Evolutionary conservation across 2,888 invertebrate species (phyloP), one percentile per base, ranked within the genome.

Genomic region (Epinotia bilunana): DNA sequence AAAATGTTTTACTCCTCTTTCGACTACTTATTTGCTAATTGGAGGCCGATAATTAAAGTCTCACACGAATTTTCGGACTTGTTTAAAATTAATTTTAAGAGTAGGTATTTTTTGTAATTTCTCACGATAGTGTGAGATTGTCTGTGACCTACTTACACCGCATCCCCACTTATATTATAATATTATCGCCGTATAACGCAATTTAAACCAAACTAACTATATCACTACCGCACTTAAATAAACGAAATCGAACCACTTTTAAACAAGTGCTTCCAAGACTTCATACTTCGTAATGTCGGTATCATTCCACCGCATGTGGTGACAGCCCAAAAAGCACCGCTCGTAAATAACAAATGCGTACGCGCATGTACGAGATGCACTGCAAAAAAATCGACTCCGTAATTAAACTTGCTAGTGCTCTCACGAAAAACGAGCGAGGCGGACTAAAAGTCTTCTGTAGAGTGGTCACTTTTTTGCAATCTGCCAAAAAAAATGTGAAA

Each of bases 271-370:
- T 76, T 76, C 77, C 73, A 76, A 73, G 71, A 64, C 58, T 69
- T 81, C 84, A 85, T 85, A 83, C 80, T 80, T 81, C 83, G 81
- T 81, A 85, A 85, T 82, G 84, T 82, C 82, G 79, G 81, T 84
- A 82, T 83, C 84, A 83, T 81, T 78, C 80, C 80, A 64, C 87
- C 86, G 77, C 84, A 88, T 86, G 90, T 85, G 92, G 91, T 83
- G 88, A 86, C 89, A 87, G 80, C 85, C 88, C 84, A 90, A 93
- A 91, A 92, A 90, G 86, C 83, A 82, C 85, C 78, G 80, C 83
- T 90, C 89, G 88, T 89, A 92, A 90, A 92, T 91, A 92, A 91
- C 91, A 92, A 91, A 92, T 87, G 87, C 88, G 88, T 84, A 83
- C 84, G 83, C 80, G 84, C 84, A 86, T 86, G 83, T 82, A 84